Percentiles rank a stretch among this genome's conserved stretches.
Evolutionary conservation across 2,113 vertebrate species (phyloP).

Genomic region (Chaetodon auriga): DNA sequence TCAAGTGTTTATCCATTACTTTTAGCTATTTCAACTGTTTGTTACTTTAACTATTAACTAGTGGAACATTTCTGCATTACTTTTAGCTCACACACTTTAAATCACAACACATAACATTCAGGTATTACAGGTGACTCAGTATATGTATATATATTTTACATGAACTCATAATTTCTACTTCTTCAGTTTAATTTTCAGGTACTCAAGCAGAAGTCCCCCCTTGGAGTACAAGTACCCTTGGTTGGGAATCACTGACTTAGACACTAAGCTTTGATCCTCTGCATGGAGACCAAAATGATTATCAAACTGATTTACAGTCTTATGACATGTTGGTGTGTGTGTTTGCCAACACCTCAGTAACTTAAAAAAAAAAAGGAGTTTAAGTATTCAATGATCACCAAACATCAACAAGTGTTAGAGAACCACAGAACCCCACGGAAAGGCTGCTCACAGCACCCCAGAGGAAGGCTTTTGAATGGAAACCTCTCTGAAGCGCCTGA

Average conservation of each 20-base stretch:
- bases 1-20: no score
- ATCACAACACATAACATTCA: neutral
- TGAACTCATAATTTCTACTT: neutral
- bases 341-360: neutral
- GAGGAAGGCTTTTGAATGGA: neutral
- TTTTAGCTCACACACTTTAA: neutral
- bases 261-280: neutral
- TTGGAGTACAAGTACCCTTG: neutral
- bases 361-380: neutral
- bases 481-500: conserved; percentile 13
- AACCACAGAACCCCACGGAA: conserved; percentile 32
- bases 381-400: conserved; percentile 27
- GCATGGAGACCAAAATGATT: neutral
- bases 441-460: conserved; percentile 23
- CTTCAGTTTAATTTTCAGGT: neutral
- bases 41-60: no score
- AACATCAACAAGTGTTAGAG: conserved; percentile 58
- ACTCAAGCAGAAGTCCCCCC: neutral
- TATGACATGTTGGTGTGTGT: neutral
- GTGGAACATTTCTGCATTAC: no score
- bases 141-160: neutral
- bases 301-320: conserved; percentile 6
- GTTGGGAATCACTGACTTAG: conserved; percentile 45
- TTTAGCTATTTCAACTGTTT: no score
- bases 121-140: neutral